Percentiles rank a stretch among this genome's conserved stretches.
phyloP scores from a whole-genome alignment of 2,113 vertebrate genomes.

The Sander lucioperca region DNA sequence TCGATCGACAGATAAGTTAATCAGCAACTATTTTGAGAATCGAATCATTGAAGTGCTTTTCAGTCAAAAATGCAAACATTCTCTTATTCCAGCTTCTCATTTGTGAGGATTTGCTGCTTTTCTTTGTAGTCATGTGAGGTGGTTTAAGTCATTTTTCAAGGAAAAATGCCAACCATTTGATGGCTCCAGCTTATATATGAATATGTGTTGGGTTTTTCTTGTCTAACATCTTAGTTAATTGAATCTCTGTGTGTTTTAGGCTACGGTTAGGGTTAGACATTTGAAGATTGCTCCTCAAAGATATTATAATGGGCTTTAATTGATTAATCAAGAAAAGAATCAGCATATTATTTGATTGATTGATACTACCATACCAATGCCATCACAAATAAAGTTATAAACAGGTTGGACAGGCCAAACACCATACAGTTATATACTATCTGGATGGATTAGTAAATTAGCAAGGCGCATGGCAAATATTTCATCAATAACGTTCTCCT shows the following conservation, averaged over 20 bases:
- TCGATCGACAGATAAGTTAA: background rate
- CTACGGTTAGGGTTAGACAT: too few relatives aligned
- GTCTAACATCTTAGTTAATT: background rate
- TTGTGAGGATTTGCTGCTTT: background rate
- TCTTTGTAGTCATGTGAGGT: background rate
- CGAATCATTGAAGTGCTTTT: background rate
- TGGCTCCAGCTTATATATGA: background rate
- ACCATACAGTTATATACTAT: background rate
- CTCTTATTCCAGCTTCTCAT: background rate
- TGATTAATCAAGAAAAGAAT: background rate
- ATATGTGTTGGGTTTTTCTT: background rate
- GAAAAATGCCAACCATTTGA: background rate
- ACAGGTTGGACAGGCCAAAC: background rate
- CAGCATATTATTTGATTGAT: background rate
- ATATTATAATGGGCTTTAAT: background rate
- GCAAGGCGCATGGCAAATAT: background rate
- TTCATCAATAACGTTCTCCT: background rate
- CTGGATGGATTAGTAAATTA: background rate
- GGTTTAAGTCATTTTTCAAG: background rate
- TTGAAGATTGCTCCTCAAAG: background rate
- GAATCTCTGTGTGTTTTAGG: background rate
- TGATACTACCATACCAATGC: background rate
- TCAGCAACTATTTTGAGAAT: background rate
- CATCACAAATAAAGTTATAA: background rate
- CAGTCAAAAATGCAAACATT: background rate